A percentile compares a stretch with the other conserved stretches of the same genome.
These are phyloP conservation scores for Caenorhabditis tropicalis DNA, from an alignment of 1,140 invertebrate species.

Conservation along the genomic window DNA sequence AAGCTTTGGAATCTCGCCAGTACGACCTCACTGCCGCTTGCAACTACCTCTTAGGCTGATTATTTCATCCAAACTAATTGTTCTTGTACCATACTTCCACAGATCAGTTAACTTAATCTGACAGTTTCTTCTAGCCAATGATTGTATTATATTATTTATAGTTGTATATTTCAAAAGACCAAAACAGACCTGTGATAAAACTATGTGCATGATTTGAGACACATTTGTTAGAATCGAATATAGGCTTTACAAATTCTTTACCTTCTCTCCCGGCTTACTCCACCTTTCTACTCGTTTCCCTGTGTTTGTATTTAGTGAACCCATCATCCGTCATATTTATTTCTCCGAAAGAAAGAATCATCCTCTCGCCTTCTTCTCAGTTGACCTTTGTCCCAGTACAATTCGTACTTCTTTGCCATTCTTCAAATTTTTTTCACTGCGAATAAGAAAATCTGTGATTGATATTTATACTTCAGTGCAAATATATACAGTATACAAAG, in stretches of 20 bases:
- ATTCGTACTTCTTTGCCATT: background rate
- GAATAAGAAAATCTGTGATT: background rate
- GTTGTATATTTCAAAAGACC: background rate
- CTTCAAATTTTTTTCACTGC: background rate
- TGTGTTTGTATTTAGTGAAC: background rate
- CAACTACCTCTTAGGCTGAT: slow-evolving; percentile 36
- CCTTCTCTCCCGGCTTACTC: background rate
- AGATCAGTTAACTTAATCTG: background rate
- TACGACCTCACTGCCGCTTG: slow-evolving; percentile 58
- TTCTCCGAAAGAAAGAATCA: background rate
- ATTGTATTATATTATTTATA: slow-evolving; percentile 5
- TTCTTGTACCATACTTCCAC: background rate
- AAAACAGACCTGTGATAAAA: background rate
- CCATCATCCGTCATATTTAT: background rate
- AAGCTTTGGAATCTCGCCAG: slow-evolving; percentile 44
- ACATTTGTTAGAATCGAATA: background rate
- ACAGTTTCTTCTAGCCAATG: background rate
- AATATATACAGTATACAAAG: background rate
- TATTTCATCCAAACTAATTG: background rate
- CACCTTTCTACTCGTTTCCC: background rate
- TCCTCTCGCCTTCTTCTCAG: background rate
- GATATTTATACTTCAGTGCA: background rate
- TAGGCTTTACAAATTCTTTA: background rate
- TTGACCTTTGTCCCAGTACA: slow-evolving; percentile 9
- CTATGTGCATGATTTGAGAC: background rate